Evolutionary conservation across 2,888 invertebrate genomes (phyloP), one percentile per base, ranked within the genome.

Genomic region (Nomada flava): DNA sequence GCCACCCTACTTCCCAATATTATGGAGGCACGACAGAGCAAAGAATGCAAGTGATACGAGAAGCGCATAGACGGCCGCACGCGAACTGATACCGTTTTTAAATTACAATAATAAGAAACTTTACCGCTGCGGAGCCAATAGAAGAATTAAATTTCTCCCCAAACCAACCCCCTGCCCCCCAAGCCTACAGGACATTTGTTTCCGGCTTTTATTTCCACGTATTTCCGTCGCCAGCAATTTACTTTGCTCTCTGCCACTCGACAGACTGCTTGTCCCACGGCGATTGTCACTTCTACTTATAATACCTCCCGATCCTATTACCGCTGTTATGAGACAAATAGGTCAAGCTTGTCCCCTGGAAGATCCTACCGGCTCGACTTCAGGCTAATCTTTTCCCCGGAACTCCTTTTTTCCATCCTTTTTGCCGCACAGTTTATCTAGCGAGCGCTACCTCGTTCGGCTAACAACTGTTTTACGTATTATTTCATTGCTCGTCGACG

Each of bases 241-340:
- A 83, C 79, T 84, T 83, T 76, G 72, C 79, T 73, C 69, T 63
- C 72, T 67, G 82, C 70, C 81, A 81, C 75, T 80, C 76, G 57
- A 44, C 82, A 82, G 76, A 44, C 76, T 73, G 79, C 81, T 85
- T 83, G 86, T 90, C 90, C 88, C 90, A 89, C 89, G 90, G 87
- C 85, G 89, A 92, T 92, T 88, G 88, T 91, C 89, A 76, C 85
- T 85, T 79, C 77, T 78, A 79, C 85, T 87, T 86, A 89, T 86
- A 86, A 83, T 86, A 88, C 84, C 88, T 89, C 80, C 79, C 82
- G 79, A 89, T 90, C 85, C 88, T 89, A 90, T 91, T 91, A 91
- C 90, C 87, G 77, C 75, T 89, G 87, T 89, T 90, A 84, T 81
- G 87, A 88, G 87, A 90, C 90, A 91, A 92, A 90, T 89, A 89